These are phyloP conservation scores for Lysandra coridon DNA, from an alignment of 2,888 invertebrate species.

Conservation along the genomic window DNA sequence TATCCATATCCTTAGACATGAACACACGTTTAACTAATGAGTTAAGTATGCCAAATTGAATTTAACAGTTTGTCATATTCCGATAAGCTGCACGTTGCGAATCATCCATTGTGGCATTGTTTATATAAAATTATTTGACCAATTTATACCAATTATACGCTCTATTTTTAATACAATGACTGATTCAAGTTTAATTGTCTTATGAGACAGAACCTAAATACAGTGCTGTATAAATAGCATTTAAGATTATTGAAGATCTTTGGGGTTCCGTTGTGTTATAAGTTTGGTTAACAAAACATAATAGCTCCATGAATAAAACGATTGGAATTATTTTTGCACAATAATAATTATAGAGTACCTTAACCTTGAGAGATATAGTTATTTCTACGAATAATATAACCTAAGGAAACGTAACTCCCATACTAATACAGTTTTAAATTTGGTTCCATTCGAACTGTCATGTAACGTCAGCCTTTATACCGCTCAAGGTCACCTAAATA, in stretches of 20 bases:
- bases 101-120: background rate
- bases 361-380: too few relatives aligned
- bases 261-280: background rate
- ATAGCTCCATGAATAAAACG: too few relatives aligned
- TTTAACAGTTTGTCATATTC: background rate
- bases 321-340: too few relatives aligned
- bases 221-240: background rate
- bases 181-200: conserved; percentile 7
- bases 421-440: too few relatives aligned
- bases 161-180: conserved; percentile 16
- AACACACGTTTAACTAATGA: background rate
- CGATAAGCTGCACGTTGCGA: conserved; percentile 9
- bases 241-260: background rate
- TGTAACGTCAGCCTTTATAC: too few relatives aligned
- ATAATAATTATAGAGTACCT: too few relatives aligned
- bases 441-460: too few relatives aligned
- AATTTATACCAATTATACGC: conserved; percentile 14
- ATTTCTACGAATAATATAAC: too few relatives aligned
- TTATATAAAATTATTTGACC: background rate
- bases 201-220: background rate
- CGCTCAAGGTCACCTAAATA: too few relatives aligned
- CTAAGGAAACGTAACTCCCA: too few relatives aligned
- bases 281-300: too few relatives aligned
- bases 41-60: background rate
- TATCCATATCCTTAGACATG: background rate